Percentiles rank a stretch among this genome's conserved stretches.
These are phyloP conservation scores for Calameuta idolon DNA, from an alignment of 2,888 invertebrate species.

Conservation along the genomic window DNA sequence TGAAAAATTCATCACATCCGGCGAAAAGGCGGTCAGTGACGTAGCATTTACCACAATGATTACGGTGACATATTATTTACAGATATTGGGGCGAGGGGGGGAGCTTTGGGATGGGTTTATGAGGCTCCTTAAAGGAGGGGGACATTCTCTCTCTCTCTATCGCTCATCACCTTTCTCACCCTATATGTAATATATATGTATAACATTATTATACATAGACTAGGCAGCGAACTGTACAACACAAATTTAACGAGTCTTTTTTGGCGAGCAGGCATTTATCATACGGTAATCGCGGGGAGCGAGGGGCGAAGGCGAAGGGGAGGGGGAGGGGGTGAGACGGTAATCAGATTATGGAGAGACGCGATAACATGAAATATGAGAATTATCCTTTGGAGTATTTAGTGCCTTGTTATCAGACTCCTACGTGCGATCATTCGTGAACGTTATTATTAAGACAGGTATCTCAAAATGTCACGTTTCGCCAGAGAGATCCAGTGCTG, in stretches of 20 bases:
- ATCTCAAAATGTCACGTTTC: too few species aligned
- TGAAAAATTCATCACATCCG: neutral
- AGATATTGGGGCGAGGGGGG: neutral
- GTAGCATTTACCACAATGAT: neutral
- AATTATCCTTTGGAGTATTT: too few species aligned
- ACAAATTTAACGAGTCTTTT: constrained; percentile 29
- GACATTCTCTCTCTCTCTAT: neutral
- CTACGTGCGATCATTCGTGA: too few species aligned
- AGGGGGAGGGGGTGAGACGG: too few species aligned
- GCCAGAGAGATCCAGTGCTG: too few species aligned
- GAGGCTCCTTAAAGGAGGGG: too few species aligned
- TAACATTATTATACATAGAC: constrained; percentile 41
- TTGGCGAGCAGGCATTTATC: too few species aligned
- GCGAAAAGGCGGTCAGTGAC: constrained; percentile 9
- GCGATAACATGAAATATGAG: too few species aligned
- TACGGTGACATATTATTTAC: constrained; percentile 11
- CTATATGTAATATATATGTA: constrained; percentile 21
- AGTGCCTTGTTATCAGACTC: too few species aligned
- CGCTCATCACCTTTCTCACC: constrained; percentile 4
- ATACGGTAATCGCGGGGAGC: neutral
- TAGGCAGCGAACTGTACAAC: constrained; percentile 46
- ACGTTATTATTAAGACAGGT: too few species aligned
- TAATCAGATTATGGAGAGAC: too few species aligned
- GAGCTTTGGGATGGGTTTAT: neutral
- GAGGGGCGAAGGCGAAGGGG: too few species aligned